These are phyloP conservation scores for Agriotes lineatus DNA, from an alignment of 2,888 invertebrate species.

Conservation along the genomic window DNA sequence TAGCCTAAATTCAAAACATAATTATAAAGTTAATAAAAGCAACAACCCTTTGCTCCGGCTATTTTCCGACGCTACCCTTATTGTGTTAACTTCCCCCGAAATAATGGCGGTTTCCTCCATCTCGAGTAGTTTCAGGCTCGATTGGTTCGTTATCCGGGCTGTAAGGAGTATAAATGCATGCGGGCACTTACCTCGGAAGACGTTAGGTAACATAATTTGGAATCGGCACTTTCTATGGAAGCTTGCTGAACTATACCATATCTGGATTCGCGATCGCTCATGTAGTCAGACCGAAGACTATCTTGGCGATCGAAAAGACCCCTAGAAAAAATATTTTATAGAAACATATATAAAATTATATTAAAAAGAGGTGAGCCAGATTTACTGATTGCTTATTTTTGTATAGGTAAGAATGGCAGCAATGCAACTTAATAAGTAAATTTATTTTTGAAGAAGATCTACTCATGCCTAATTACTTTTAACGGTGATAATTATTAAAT, in stretches of 20 bases:
- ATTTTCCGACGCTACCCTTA: too few species aligned
- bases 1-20: slow-evolving; percentile 4
- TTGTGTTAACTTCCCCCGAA: too few species aligned
- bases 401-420: too few species aligned
- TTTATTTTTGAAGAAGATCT: too few species aligned
- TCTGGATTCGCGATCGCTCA: slow-evolving; percentile 89
- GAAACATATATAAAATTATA: too few species aligned
- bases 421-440: too few species aligned
- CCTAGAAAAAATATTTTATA: slow-evolving; percentile 66
- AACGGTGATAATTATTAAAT: too few species aligned
- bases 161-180: background rate
- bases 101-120: too few species aligned
- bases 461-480: too few species aligned
- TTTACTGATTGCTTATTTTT: too few species aligned
- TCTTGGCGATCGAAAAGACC: slow-evolving; percentile 91
- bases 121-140: too few species aligned
- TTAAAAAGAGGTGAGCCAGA: background rate
- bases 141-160: too few species aligned
- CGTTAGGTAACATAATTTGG: slow-evolving; percentile 92
- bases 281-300: slow-evolving; percentile 89
- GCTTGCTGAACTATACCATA: slow-evolving; percentile 94
- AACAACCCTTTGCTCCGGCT: background rate
- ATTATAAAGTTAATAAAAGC: slow-evolving; percentile 11
- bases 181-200: slow-evolving; percentile 91
- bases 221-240: slow-evolving; percentile 94